Evolutionary conservation across 2,888 invertebrate genomes (phyloP), one percentile per base, ranked within the genome.

Genomic region (Drosophila helvetica): DNA sequence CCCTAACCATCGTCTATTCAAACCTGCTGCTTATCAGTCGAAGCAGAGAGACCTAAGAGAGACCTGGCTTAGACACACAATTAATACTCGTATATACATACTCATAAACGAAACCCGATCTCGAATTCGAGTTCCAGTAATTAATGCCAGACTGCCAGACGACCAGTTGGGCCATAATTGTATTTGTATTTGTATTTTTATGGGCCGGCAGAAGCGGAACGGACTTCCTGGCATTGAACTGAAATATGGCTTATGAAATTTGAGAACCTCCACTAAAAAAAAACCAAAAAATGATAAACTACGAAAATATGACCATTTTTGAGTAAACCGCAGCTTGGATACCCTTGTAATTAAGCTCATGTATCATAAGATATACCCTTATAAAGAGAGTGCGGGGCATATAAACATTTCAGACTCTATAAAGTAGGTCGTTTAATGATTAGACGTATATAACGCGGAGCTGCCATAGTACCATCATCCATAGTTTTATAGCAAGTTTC

Each of bases 151-250:
- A 73, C 63, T 54, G 42, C 50, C 55, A 61, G n/a, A 48, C 38
- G 48, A 45, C 22, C 6, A 9, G 46, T 17, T 30, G 15, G 52
- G 18, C 63, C 75, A 66, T 70, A 69, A 61, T 71, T 77, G 61
- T 62, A 75, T 65, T 61, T 66, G 57, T 67, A 68, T 68, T 51
- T 69, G 68, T 68, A 68, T 68, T 52, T 68, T 52, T 67, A 68
- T 68, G 58, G 78, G 62, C 71, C 70, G 81, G 52, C 77, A 60
- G 77, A 85, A 84, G 78, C 83, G 77, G 83, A 85, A 75, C 83
- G 55, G 75, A 83, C 83, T 83, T 83, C 87, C 83, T 87, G 83
- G 82, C 83, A 83, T 85, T 83, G 83, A 83, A 72, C 85, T 47
- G 68, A 84, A 84, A 81, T 79, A 75, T 43, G 63, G 73, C 82